A percentile compares a stretch with the other conserved stretches of the same genome.
These are phyloP conservation scores for Euplagia quadripunctaria DNA, from an alignment of 2,888 invertebrate species.

Conservation along the genomic window DNA sequence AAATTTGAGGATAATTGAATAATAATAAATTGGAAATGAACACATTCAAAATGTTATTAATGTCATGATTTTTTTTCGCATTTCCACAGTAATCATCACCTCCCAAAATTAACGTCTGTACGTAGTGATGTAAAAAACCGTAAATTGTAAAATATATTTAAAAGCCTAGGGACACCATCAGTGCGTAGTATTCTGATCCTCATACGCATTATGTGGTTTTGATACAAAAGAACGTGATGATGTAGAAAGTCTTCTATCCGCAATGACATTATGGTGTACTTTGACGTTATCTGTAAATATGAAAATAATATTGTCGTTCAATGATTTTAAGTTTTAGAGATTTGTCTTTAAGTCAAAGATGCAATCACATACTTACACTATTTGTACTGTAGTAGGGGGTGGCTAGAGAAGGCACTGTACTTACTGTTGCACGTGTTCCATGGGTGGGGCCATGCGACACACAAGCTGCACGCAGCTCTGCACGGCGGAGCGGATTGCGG, in stretches of 20 bases:
- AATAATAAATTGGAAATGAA: neutral
- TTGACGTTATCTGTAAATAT: slow-evolving; percentile 47
- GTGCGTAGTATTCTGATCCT: slow-evolving; percentile 31
- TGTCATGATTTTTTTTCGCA: slow-evolving; percentile 3
- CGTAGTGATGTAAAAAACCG: slow-evolving; percentile 23
- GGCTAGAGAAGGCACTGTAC: too few species aligned
- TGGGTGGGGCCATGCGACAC: too few species aligned
- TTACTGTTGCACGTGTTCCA: too few species aligned
- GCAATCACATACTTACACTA: neutral
- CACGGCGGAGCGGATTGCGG: too few species aligned
- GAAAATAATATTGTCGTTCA: slow-evolving; percentile 2
- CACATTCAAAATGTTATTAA: neutral
- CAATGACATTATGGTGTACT: slow-evolving; percentile 22
- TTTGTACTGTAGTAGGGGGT: too few species aligned
- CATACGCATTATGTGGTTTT: slow-evolving; percentile 30
- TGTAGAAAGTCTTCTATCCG: slow-evolving; percentile 45
- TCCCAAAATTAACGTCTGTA: slow-evolving; percentile 10
- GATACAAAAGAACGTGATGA: slow-evolving; percentile 51
- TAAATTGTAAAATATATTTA: slow-evolving; percentile 17
- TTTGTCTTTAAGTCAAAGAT: neutral
- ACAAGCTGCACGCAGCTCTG: too few species aligned
- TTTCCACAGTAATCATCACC: slow-evolving; percentile 10
- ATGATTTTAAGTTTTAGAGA: neutral
- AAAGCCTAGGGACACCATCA: slow-evolving; percentile 29
- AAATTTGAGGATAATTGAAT: neutral